Percentiles rank a stretch among this genome's conserved stretches.
Evolutionary conservation across 2,113 vertebrate genomes (phyloP).

Genomic region (Microcebus ravelobensis): DNA sequence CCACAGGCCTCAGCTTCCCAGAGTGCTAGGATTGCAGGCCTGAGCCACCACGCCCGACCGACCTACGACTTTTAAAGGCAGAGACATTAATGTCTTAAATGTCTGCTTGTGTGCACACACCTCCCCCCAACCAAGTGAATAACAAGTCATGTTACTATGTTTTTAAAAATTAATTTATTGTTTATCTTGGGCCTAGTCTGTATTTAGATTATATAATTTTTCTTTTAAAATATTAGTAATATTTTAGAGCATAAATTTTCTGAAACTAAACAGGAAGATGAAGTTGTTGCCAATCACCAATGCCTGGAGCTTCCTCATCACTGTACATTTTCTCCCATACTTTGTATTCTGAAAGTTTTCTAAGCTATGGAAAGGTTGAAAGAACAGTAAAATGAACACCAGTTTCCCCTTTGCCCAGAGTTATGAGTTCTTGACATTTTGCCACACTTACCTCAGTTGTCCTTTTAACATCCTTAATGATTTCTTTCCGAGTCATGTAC

Average conservation of each 20-base stretch:
- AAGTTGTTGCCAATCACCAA: background rate
- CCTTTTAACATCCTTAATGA: background rate
- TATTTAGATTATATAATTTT: background rate
- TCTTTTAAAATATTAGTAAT: background rate
- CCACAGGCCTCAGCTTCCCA: too few species aligned
- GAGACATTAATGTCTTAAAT: background rate
- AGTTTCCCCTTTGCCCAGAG: background rate
- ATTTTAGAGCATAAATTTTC: background rate
- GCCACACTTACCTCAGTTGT: background rate
- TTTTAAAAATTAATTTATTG: background rate
- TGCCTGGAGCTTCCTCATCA: background rate
- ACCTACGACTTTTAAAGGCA: background rate
- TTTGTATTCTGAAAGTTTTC: constrained; percentile 26
- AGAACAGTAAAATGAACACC: background rate
- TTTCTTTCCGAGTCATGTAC: constrained; percentile 4
- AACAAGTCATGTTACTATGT: background rate
- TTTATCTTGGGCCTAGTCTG: background rate
- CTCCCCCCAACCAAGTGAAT: background rate
- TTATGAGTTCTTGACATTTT: background rate
- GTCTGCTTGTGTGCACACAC: background rate
- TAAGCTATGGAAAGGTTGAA: background rate
- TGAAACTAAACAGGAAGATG: background rate
- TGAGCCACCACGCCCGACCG: too few species aligned
- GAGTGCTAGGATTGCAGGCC: too few species aligned
- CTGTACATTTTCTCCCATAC: background rate